Evolutionary conservation across 2,113 vertebrate species (phyloP).

Genomic region (Entelurus aequoreus): DNA sequence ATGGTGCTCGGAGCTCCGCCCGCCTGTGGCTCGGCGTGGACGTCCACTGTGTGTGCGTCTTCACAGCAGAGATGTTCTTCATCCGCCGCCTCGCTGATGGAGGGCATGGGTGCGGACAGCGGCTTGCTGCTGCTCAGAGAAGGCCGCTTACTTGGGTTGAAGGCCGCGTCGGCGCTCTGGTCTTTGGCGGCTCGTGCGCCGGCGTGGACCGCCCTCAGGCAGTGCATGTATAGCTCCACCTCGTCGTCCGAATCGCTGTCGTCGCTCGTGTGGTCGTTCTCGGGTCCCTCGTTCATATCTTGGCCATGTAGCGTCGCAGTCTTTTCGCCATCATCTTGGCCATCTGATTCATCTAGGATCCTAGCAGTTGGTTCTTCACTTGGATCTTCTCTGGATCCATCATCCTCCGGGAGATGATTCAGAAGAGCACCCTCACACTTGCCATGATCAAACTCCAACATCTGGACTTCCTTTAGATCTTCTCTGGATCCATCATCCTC

Average conservation of each 20-base stretch:
- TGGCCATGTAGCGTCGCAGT: background rate
- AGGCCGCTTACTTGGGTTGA: conserved; percentile 29
- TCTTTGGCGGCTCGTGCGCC: conserved; percentile 11
- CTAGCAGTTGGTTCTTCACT: conserved; percentile 1
- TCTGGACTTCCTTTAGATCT: background rate
- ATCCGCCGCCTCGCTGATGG: conserved; percentile 64
- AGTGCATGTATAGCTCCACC: conserved; percentile 68
- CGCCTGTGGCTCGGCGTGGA: conserved; percentile 25
- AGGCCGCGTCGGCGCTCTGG: conserved; percentile 6
- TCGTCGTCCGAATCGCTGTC: conserved; percentile 68
- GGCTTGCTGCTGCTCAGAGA: conserved; percentile 39
- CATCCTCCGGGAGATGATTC: conserved; percentile 7
- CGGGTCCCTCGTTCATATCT: conserved; percentile 10
- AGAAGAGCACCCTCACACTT: conserved; percentile 3
- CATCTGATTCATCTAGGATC: background rate
- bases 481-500: too few relatives aligned
- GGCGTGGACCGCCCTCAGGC: conserved; percentile 51
- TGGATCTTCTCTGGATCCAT: conserved; percentile 8
- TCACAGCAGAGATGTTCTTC: conserved; percentile 43
- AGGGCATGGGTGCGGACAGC: conserved; percentile 44
- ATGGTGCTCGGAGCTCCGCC: conserved; percentile 37
- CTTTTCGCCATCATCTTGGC: background rate
- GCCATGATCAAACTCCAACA: conserved; percentile 11
- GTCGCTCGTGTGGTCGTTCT: conserved; percentile 32
- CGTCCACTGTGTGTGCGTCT: background rate